These are phyloP conservation scores for Drosophila mauritiana DNA, from an alignment of 1,140 invertebrate genomes.

Conservation along the genomic window DNA sequence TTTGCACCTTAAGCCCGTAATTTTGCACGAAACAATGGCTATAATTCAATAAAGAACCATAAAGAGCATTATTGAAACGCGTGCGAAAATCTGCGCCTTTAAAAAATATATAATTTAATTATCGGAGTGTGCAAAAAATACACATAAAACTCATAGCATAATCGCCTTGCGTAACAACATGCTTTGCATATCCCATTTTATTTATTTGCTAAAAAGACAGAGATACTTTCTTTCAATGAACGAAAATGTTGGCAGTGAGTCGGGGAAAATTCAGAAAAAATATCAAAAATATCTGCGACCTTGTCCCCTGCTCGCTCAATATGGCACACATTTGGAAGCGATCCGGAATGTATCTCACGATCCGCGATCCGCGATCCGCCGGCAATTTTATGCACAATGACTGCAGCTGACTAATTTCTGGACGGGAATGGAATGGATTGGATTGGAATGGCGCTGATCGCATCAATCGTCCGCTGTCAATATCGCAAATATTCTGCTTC, in stretches of 20 bases:
- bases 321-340: slow-evolving; percentile 69
- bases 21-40: slow-evolving; percentile 65
- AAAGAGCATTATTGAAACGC: slow-evolving; percentile 40
- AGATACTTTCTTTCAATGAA: slow-evolving; percentile 36
- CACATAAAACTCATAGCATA: slow-evolving; percentile 39
- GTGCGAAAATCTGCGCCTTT: slow-evolving; percentile 38
- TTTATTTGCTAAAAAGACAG: not conserved
- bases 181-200: slow-evolving; percentile 53
- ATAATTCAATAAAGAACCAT: slow-evolving; percentile 67
- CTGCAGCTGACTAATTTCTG: slow-evolving; percentile 65
- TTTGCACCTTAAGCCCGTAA: slow-evolving; percentile 65
- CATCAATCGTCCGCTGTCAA: slow-evolving; percentile 64
- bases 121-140: slow-evolving; percentile 9
- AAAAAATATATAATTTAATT: slow-evolving; percentile 37
- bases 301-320: slow-evolving; percentile 50
- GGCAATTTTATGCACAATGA: slow-evolving; percentile 43
- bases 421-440: slow-evolving; percentile 30
- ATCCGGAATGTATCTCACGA: slow-evolving; percentile 51
- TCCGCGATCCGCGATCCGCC: slow-evolving; percentile 56
- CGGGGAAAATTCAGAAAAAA: slow-evolving; percentile 19
- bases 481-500: slow-evolving; percentile 31
- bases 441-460: slow-evolving; percentile 58
- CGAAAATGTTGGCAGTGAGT: slow-evolving; percentile 23
- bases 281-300: slow-evolving; percentile 33
- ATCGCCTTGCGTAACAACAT: slow-evolving; percentile 69